phyloP scores from a whole-genome alignment of 2,797 vertebrate genomes.

The Heliangelus exortis region DNA sequence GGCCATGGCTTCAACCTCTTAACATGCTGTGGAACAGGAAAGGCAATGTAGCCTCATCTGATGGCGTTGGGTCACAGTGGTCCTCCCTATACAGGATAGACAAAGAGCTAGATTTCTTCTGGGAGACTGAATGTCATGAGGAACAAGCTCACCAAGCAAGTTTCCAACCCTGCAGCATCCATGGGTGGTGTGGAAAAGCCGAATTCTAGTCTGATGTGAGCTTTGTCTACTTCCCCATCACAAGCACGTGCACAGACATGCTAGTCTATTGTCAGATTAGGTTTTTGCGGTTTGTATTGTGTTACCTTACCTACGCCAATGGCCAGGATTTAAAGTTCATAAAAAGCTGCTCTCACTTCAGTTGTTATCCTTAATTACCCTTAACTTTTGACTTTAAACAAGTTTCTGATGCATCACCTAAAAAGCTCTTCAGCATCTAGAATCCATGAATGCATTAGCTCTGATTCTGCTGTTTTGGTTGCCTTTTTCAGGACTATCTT shows the following conservation, averaged over 20 bases:
- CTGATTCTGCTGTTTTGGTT: constrained; percentile 31
- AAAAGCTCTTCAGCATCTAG: background rate
- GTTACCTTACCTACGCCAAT: background rate
- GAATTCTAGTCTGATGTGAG: background rate
- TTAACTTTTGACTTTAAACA: background rate
- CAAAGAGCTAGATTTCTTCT: background rate
- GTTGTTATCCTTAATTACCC: background rate
- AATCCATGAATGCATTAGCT: background rate
- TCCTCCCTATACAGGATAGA: background rate
- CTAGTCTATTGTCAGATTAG: background rate
- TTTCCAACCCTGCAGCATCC: background rate
- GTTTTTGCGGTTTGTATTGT: background rate
- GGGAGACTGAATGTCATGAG: background rate
- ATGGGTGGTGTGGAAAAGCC: background rate
- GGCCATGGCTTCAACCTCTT: background rate
- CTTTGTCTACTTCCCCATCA: background rate
- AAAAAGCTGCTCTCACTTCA: background rate
- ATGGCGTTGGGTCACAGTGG: background rate
- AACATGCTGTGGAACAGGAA: rapidly evolving
- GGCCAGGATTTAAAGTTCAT: background rate
- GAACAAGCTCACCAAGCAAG: background rate
- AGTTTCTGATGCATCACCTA: background rate
- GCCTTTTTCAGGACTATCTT: constrained; percentile 89
- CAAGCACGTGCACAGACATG: rapidly evolving
- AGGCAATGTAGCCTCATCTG: background rate